phyloP scores from a whole-genome alignment of 2,888 invertebrate species.

The Crocallis elinguaria region DNA sequence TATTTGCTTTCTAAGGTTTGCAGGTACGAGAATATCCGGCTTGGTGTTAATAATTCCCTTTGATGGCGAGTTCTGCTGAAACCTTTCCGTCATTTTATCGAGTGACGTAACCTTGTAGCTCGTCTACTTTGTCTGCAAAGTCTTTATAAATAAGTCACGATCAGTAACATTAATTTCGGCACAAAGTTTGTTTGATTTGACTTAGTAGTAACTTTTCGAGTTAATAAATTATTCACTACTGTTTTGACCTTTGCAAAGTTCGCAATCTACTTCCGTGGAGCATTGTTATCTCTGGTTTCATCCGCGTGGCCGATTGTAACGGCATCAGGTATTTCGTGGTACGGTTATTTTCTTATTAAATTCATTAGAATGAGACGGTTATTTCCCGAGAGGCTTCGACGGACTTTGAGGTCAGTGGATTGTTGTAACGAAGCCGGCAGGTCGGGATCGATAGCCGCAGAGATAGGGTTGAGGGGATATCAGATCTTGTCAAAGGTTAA shows the following conservation, averaged over 20 bases:
- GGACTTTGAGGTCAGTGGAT: constrained; percentile 13
- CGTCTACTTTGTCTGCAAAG: not conserved
- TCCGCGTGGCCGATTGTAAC: constrained; percentile 21
- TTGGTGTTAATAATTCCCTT: constrained; percentile 8
- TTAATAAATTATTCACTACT: constrained; percentile 3
- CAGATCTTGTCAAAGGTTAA: not conserved
- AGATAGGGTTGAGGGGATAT: not conserved
- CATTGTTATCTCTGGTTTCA: constrained; percentile 11
- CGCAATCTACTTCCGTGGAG: not conserved
- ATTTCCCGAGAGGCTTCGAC: constrained; percentile 23
- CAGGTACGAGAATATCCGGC: not conserved
- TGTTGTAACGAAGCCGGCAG: constrained; percentile 1
- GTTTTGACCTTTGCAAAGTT: not conserved
- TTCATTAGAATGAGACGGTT: constrained; percentile 24
- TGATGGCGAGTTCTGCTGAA: constrained; percentile 1
- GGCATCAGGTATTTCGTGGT: constrained; percentile 14
- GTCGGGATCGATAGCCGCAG: constrained; percentile 13
- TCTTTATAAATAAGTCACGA: not conserved
- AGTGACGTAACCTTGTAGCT: not conserved
- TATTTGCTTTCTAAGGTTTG: not conserved
- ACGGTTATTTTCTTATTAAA: constrained; percentile 29
- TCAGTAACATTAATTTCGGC: not conserved
- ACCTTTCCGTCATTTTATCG: constrained; percentile 1
- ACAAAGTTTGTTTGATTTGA: not conserved
- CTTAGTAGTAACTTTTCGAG: not conserved